Conservation (phyloP, 2,113 vertebrate genomes). For the Fregata magnificens region DNA sequence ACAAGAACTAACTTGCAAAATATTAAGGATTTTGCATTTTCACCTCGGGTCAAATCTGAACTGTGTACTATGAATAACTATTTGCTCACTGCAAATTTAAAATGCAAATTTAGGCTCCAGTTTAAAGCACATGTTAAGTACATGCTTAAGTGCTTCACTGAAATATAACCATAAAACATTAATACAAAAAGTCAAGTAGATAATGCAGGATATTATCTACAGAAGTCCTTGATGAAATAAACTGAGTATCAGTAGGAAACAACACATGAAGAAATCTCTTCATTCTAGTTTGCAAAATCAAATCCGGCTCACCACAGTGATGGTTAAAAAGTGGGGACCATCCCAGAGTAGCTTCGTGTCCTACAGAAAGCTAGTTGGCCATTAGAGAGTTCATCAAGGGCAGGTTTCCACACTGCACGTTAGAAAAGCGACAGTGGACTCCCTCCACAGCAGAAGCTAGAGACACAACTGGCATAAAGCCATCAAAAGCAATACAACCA, state of each 20-base stretch:
- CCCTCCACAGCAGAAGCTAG: neutral
- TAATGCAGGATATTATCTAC: constrained; percentile 13
- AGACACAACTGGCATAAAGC: neutral
- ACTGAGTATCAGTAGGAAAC: neutral
- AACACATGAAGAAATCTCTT: neutral
- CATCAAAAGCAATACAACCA: neutral
- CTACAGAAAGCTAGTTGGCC: neutral
- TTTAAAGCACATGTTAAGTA: constrained; percentile 49
- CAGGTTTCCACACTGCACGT: fast-evolving
- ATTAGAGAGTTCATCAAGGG: neutral
- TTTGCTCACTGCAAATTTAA: constrained; percentile 39
- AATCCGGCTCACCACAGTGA: neutral
- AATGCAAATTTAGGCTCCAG: constrained; percentile 44
- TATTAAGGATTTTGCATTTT: constrained; percentile 26
- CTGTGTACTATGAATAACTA: constrained; percentile 14
- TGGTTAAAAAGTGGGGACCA: neutral
- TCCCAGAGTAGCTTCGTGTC: neutral
- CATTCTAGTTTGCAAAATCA: neutral
- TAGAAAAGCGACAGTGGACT: neutral
- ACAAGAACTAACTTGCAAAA: constrained; percentile 45
- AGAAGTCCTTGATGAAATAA: constrained; percentile 8
- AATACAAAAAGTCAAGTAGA: constrained; percentile 35
- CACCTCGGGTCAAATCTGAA: constrained; percentile 24
- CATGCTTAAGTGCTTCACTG: constrained; percentile 45
- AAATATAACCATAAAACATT: constrained; percentile 26